phyloP scores from a whole-genome alignment of 2,888 invertebrate species.

The Hydrotaea cyrtoneurina region DNA sequence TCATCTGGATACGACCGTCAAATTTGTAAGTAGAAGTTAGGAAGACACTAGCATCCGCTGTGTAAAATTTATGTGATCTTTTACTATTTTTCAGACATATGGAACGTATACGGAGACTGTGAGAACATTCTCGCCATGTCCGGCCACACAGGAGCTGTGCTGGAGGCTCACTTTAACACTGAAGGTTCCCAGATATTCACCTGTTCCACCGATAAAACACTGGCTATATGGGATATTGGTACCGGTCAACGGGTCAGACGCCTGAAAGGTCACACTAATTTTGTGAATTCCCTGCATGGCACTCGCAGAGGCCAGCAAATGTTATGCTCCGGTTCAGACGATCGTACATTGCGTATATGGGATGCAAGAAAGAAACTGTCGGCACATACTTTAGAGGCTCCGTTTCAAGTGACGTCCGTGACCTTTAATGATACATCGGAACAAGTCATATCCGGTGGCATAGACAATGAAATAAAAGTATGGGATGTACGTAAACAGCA shows the following conservation, averaged over 20 bases:
- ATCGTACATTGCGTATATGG: constrained; percentile 94
- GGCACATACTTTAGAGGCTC: constrained; percentile 86
- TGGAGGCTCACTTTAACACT: constrained; percentile 94
- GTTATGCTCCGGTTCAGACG: constrained; percentile 96
- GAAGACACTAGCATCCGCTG: background rate
- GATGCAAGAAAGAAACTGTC: constrained; percentile 94
- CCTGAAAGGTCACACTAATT: constrained; percentile 90
- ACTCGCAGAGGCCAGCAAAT: constrained; percentile 92
- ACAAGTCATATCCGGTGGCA: constrained; percentile 95
- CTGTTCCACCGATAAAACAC: constrained; percentile 95
- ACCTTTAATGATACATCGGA: constrained; percentile 98
- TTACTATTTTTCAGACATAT: constrained; percentile 85
- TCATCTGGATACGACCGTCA: constrained; percentile 97
- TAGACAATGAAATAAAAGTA: constrained; percentile 98
- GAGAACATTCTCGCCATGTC: constrained; percentile 96
- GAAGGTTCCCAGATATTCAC: constrained; percentile 93
- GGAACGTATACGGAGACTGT: constrained; percentile 99
- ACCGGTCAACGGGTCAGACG: constrained; percentile 94
- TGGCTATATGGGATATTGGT: constrained; percentile 97
- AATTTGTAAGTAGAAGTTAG: constrained; percentile 87
- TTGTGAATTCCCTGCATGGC: constrained; percentile 88
- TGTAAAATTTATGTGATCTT: background rate
- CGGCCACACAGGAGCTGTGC: constrained; percentile 96
- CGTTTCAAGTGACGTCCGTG: constrained; percentile 91
- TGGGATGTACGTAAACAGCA: constrained; percentile 96